Percentiles rank a stretch among this genome's conserved stretches.
Evolutionary conservation across 2,113 vertebrate genomes (phyloP).

Genomic region (Heteronetta atricapilla): DNA sequence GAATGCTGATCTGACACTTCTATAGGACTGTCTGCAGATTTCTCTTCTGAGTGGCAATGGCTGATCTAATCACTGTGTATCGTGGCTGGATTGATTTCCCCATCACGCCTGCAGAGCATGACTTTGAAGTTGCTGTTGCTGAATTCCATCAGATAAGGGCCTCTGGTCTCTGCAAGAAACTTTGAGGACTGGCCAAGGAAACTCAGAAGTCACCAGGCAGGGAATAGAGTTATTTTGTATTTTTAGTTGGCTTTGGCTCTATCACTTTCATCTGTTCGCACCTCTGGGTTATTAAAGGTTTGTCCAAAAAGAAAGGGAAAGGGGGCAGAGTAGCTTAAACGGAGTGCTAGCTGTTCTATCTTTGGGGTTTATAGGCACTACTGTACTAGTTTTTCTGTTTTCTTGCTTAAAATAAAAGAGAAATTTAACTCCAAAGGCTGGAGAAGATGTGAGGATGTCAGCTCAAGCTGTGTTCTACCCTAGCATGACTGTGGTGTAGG

Average conservation of each 20-base stretch:
- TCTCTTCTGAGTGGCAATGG: not conserved
- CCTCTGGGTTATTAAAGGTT: conserved; percentile 14
- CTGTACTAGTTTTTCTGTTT: not conserved
- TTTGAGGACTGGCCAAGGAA: conserved; percentile 57
- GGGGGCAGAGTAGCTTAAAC: not conserved
- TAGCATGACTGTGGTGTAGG: accelerated
- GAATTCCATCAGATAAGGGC: conserved; percentile 58
- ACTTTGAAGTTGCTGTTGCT: conserved; percentile 55
- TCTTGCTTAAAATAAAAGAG: not conserved
- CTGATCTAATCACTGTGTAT: conserved; percentile 9
- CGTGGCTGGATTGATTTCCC: not conserved
- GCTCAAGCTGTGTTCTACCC: not conserved
- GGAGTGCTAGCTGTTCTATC: not conserved
- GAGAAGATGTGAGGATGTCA: not conserved
- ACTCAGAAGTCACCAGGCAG: not conserved
- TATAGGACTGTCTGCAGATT: not conserved
- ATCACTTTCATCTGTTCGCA: conserved; percentile 24
- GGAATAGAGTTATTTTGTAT: conserved; percentile 4
- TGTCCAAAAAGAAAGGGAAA: not conserved
- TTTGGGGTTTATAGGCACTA: not conserved
- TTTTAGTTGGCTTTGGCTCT: not conserved
- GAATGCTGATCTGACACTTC: not conserved
- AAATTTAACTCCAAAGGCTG: not conserved
- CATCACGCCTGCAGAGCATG: not conserved
- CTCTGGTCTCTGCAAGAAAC: conserved; percentile 30